Evolutionary conservation across 1,140 invertebrate genomes (phyloP), one percentile per base, ranked within the genome.

Genomic region (Sitophilus oryzae): DNA sequence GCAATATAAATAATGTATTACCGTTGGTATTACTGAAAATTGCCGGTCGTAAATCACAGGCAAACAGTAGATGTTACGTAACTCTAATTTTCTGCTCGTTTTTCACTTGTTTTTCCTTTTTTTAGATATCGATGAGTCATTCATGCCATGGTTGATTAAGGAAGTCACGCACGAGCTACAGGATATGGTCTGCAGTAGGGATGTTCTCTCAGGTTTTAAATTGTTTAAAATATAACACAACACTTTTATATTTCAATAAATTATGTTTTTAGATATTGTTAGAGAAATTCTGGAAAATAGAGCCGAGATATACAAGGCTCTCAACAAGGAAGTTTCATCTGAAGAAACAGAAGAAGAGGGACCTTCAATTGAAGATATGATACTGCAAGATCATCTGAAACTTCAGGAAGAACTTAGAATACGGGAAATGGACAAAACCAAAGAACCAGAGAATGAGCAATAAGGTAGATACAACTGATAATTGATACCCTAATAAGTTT

Each of bases 61-160:
- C 19, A 5, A 37, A 21, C 9, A 14, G 15, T 20, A 36, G 3
- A 37, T 8, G 18, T 10, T 34, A 48, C 11, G 11, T 36, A 52
- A 22, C 10, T 21, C 16, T 59, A 10, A 48, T 10, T 50, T 23
- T 30, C 19, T 22, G 21, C 15, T 11, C 10, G 19, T 44, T 44
- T 23, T n/a, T 23, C 15, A 23, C 14, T 44, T 37, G 4, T 35
- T 4, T 36, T 38, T 9, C 35, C 41, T 65, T 57, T 41, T 70
- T 71, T n/a, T 66, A 82, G 82, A 85, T 51, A 74, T 86, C 0
- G 86, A 91, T 65, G 85, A 89, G 62, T 82, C 81, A 38, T 86
- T 92, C 70, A 84, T 92, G 77, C 88, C 89, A n/a, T 93, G 90
- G 90, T 73, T 94, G 54, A 83, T 89, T 71, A 81, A 83, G 11